A percentile compares a stretch with the other conserved stretches of the same genome.
These are phyloP conservation scores for Acanthosepion pharaonis DNA, from an alignment of 2,888 invertebrate genomes.

Conservation along the genomic window DNA sequence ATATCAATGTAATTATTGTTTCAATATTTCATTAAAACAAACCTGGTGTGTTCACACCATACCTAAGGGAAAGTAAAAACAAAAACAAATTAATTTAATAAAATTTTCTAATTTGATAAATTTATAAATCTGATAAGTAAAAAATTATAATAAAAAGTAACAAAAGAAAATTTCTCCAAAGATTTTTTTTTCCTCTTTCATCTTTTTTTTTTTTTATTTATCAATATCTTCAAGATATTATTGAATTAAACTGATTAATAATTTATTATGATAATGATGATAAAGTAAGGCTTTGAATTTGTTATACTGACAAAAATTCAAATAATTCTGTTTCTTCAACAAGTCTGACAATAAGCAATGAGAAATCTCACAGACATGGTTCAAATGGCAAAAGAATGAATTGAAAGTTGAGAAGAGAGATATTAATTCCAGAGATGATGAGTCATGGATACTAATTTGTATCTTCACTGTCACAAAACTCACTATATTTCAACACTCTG, in stretches of 20 bases:
- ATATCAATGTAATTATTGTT: not conserved
- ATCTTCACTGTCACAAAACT: too few species aligned
- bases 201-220: not conserved
- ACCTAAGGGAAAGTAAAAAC: not conserved
- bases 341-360: not conserved
- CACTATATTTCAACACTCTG: too few species aligned
- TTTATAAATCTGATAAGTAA: not conserved
- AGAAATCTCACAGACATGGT: not conserved
- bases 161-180: not conserved
- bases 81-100: not conserved
- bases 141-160: not conserved
- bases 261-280: not conserved
- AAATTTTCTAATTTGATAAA: not conserved
- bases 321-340: not conserved
- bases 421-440: too few species aligned
- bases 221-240: not conserved
- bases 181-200: not conserved
- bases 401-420: not conserved
- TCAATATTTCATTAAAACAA: constrained; percentile 13
- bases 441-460: too few species aligned
- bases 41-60: not conserved
- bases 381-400: not conserved
- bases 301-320: not conserved
- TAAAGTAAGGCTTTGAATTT: not conserved
- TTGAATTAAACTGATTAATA: not conserved